These are phyloP conservation scores for Parauchenoglanis ngamensis DNA, from an alignment of 2,797 vertebrate species.

Conservation along the genomic window DNA sequence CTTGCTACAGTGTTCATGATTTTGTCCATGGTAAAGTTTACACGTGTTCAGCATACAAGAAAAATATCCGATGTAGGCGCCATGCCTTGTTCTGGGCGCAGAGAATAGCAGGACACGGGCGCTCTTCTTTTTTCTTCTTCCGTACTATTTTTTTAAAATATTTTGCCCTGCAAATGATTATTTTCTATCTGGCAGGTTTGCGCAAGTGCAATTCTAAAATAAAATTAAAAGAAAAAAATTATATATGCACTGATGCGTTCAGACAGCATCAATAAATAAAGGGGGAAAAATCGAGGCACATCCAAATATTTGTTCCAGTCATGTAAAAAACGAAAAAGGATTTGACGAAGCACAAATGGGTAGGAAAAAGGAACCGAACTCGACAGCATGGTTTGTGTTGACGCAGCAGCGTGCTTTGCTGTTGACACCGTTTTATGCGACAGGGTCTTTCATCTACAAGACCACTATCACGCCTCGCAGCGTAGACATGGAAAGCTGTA, in stretches of 20 bases:
- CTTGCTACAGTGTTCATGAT: constrained; percentile 62
- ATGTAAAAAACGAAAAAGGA: background rate
- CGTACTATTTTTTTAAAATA: background rate
- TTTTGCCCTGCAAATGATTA: background rate
- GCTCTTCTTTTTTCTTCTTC: background rate
- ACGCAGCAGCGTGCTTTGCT: background rate
- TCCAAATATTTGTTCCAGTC: constrained; percentile 39
- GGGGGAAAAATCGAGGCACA: constrained; percentile 53
- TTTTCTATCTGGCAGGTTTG: constrained; percentile 35
- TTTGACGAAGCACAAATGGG: constrained; percentile 10
- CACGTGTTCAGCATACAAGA: constrained; percentile 53
- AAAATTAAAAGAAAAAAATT: constrained; percentile 18
- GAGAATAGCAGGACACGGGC: constrained; percentile 6
- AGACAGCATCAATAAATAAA: constrained; percentile 39
- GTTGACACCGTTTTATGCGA: constrained; percentile 10
- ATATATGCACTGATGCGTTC: background rate
- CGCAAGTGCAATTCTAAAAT: constrained; percentile 43
- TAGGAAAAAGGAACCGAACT: background rate
- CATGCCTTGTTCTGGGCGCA: constrained; percentile 11
- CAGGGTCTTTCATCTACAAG: background rate
- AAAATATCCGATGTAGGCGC: constrained; percentile 50
- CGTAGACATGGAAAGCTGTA: background rate
- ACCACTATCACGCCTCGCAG: background rate
- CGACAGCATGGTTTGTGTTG: background rate
- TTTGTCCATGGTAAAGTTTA: constrained; percentile 53